A percentile compares a stretch with the other conserved stretches of the same genome.
phyloP scores from a whole-genome alignment of 1,140 invertebrate species.

The Sycobia sp. region DNA sequence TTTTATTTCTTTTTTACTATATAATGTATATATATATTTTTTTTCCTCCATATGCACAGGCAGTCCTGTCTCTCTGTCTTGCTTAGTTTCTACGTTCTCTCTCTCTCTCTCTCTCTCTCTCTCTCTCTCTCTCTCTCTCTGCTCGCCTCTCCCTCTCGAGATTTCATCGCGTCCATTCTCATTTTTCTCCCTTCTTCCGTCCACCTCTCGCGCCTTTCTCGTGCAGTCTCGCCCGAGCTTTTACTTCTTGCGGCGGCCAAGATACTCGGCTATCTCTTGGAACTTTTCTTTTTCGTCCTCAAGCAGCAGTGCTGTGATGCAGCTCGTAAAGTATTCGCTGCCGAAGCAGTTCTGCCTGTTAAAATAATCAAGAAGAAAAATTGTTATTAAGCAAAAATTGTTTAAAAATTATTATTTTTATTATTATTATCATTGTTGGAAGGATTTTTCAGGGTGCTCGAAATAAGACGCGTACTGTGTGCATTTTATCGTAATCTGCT shows the following conservation, averaged over 20 bases:
- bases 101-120: slow-evolving; percentile 1
- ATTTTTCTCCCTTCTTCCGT: neutral
- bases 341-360: slow-evolving; percentile 67
- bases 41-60: too few relatives aligned
- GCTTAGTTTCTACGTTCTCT: neutral
- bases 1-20: neutral
- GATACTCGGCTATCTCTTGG: slow-evolving; percentile 67
- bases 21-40: too few relatives aligned
- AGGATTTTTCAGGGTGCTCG: too few relatives aligned
- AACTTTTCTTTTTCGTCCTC: slow-evolving; percentile 66
- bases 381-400: neutral
- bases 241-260: slow-evolving; percentile 63
- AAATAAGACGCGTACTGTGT: too few relatives aligned
- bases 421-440: too few relatives aligned
- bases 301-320: slow-evolving; percentile 67
- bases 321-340: slow-evolving; percentile 69
- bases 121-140: slow-evolving; percentile 14
- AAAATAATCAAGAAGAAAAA: neutral
- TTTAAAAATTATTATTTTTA: too few relatives aligned
- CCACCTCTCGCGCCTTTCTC: neutral
- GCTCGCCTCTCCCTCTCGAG: slow-evolving; percentile 16
- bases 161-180: slow-evolving; percentile 16
- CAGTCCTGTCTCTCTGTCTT: too few relatives aligned
- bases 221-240: slow-evolving; percentile 36
- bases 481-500: too few relatives aligned